Evolutionary conservation across 2,888 invertebrate genomes (phyloP), one percentile per base, ranked within the genome.

Genomic region (Taphrorychus bicolor): DNA sequence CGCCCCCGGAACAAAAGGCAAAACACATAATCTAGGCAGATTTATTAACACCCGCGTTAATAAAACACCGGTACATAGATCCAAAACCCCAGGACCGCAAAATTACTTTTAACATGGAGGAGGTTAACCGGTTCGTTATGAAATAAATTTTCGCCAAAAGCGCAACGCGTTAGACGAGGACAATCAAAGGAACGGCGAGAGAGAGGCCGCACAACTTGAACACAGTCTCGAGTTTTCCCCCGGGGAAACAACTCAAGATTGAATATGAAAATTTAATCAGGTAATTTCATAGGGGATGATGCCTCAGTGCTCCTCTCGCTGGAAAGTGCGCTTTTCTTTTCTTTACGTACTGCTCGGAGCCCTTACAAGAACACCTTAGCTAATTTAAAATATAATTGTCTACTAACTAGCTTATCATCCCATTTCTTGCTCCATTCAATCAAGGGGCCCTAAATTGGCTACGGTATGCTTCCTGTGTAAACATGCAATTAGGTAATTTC

Each of bases 251-350:
- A 85, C 84, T 86, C 87, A 87, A 88, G 88, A 89, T 89, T 89
- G 89, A 89, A 89, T 89, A 89, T 89, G 89, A 89, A 89, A 89
- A 87, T 89, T 89, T 89, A 89, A 89, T 89, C 85, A 85, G 85
- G 86, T 87, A 87, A 87, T 87, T 87, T 87, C 86, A 87, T 87
- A 86, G 86, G 86, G 86, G 84, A 83, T 82, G 81, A 82, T 80
- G 81, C 78, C 74, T 76, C 77, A 76, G 76, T 79, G 78, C 80
- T 75, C 74, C 74, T 74, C 74, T 73, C 71, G 75, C 65, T 75
- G 75, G 78, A 78, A 79, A 80, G 61, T 67, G 63, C 58, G 58
- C 61, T 54, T 65, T 62, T 66, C 68, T 66, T 61, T 62, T 62
- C 66, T 70, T 66, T 70, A 60, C 70, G 73, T 74, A 71, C 71